Evolutionary conservation across 1,140 invertebrate genomes (phyloP).

Genomic region (Oryctes rhinoceros): DNA sequence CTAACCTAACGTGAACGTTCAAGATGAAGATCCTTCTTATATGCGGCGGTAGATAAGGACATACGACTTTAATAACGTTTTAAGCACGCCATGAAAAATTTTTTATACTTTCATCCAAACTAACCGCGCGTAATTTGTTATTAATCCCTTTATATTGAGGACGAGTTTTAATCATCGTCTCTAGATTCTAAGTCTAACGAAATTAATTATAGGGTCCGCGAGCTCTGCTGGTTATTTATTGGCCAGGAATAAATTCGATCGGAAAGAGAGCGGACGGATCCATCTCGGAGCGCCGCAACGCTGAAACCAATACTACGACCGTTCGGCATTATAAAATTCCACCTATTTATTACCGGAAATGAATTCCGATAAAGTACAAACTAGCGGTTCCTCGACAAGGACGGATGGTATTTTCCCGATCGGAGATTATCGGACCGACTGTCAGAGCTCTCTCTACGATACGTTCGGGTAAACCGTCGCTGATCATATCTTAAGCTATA

Average conservation of each 20-base stretch:
- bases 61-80: constrained; percentile 6
- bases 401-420: background rate
- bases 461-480: constrained; percentile 2
- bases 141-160: constrained; percentile 3
- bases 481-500: background rate
- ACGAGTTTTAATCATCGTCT: background rate
- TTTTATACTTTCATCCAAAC: background rate
- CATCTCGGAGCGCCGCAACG: background rate
- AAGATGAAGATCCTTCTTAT: too few relatives aligned
- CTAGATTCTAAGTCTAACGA: background rate
- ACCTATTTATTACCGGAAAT: constrained; percentile 29
- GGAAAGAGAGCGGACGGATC: background rate
- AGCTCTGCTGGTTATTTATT: constrained; percentile 20
- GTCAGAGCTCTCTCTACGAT: background rate
- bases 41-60: background rate
- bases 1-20: too few relatives aligned
- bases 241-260: constrained; percentile 19
- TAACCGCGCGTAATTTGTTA: background rate
- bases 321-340: constrained; percentile 24
- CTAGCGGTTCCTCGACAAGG: background rate
- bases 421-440: background rate
- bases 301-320: background rate
- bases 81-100: background rate
- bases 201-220: constrained; percentile 20
- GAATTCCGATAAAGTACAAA: constrained; percentile 24